Base-by-base conservation (phyloP, 2,113 vertebrate species). In the Gobius niger region DNA sequence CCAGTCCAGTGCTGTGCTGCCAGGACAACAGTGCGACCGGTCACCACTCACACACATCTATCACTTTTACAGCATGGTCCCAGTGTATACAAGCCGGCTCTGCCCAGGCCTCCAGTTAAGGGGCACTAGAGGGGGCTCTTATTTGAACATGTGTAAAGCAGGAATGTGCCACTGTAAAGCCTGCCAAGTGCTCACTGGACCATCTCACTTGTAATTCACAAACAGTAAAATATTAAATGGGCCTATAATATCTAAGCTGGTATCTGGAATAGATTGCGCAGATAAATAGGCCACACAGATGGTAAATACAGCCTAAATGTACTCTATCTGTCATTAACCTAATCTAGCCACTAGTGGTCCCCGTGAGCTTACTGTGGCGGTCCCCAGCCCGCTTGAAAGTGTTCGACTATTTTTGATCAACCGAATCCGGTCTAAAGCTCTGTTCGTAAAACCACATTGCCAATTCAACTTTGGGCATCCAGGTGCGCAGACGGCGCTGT, bases 1-100 rank as follows among this genome's bases (percentile, higher is more conserved):
- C 94, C 83, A 92, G 19, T 54, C 44, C 40, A 64, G 90, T 72
- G 47, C 19, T 66, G 90, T 72, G 93, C 95, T 85, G 90, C 94
- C 82, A 95, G 94, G 81, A 83, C 82, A 83, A 81, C 85, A 65
- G 67, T 63, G 44, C 70, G 53, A 70, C 93, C 73, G 85, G 90
- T 76, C 91, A 93, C 82, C 93, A 75, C 34, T 41, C 71, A 63
- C 50, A 70, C 7, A 67, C 7, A 73, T 76, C 41, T 46, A 54
- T 65, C 47, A 63, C 54, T 56, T 80, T 76, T 67, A 78, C 70
- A 47, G 7, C 63, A 59, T 64, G 14, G n/a, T 47, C 65, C 10
- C 15, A 72, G 19, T 56, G 53, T 8, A 51, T 9, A 60, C 9
- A 34, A 18, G 18, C 75, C 44, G 11, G 65, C 42, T 51, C 49